Percentiles rank a stretch among this genome's conserved stretches.
These are phyloP conservation scores for Mythimna pallens DNA, from an alignment of 2,888 invertebrate genomes.

Conservation along the genomic window DNA sequence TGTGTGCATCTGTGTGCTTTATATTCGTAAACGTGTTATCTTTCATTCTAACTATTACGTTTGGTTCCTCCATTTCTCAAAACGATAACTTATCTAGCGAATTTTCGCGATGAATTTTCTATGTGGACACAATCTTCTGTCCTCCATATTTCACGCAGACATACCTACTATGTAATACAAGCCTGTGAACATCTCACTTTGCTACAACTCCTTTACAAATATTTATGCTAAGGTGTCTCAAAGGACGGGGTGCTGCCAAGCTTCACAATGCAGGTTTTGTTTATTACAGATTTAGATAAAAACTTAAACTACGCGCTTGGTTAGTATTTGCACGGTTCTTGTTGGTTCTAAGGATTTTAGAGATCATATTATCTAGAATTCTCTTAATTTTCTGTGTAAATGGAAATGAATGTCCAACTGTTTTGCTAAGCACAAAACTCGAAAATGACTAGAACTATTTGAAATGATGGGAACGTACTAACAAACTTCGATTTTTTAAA, in stretches of 20 bases:
- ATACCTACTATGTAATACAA: background rate
- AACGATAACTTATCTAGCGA: background rate
- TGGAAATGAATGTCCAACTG: too few species aligned
- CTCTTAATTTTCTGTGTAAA: too few species aligned
- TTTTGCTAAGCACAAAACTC: too few species aligned
- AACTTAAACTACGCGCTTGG: conserved; percentile 13
- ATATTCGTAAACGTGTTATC: too few species aligned
- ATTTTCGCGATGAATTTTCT: conserved; percentile 15
- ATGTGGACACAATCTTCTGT: conserved; percentile 9
- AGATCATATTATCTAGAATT: too few species aligned
- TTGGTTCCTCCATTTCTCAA: background rate
- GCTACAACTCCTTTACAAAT: conserved; percentile 39
- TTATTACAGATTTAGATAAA: conserved; percentile 50
- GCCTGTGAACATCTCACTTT: conserved; percentile 8
- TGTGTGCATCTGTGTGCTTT: too few species aligned
- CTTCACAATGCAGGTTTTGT: conserved; percentile 44
- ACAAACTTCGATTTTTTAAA: too few species aligned
- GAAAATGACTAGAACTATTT: too few species aligned
- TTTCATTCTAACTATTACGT: background rate
- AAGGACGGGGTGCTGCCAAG: conserved; percentile 30
- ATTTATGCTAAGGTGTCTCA: conserved; percentile 53
- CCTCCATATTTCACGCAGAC: conserved; percentile 13
- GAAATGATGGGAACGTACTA: too few species aligned
- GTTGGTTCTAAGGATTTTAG: too few species aligned
- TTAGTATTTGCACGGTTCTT: background rate